Conservation (phyloP, 2,797 vertebrate species). For the Microchirus variegatus region DNA sequence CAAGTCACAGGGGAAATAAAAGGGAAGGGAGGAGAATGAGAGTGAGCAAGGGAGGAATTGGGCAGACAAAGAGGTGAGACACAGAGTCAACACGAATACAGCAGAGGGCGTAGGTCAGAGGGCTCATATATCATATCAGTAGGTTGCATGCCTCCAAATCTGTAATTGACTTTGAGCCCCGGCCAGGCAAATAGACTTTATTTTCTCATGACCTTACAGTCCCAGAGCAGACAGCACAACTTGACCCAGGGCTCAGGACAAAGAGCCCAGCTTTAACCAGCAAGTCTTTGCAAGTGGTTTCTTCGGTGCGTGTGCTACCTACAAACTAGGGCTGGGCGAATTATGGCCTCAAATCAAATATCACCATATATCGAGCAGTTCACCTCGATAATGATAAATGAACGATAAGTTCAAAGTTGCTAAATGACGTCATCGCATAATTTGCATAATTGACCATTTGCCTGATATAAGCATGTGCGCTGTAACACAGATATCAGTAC, state of each 20-base stretch:
- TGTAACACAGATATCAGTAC: too few species aligned
- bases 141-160: conserved; percentile 56
- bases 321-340: too few species aligned
- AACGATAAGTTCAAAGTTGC: too few species aligned
- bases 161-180: conserved; percentile 68
- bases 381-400: too few species aligned
- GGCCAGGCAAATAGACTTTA: conserved; percentile 64
- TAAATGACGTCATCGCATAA: too few species aligned
- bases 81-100: conserved; percentile 58
- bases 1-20: conserved; percentile 69
- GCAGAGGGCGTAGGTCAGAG: conserved; percentile 60
- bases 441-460: too few species aligned
- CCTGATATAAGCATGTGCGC: too few species aligned
- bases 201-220: conserved; percentile 45
- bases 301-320: too few species aligned
- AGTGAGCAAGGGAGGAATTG: conserved; percentile 33
- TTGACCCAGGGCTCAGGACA: conserved; percentile 42
- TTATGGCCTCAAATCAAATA: too few species aligned
- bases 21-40: conserved; percentile 32
- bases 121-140: conserved; percentile 71
- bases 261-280: conserved; percentile 20
- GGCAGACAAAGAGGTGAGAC: conserved; percentile 62
- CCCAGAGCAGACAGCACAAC: conserved; percentile 35
- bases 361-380: too few species aligned
- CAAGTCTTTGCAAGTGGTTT: too few species aligned